Percentiles rank a stretch among this genome's conserved stretches.
Conservation (phyloP, 2,797 vertebrate species). For the Petrocephalus schoutedeni region DNA sequence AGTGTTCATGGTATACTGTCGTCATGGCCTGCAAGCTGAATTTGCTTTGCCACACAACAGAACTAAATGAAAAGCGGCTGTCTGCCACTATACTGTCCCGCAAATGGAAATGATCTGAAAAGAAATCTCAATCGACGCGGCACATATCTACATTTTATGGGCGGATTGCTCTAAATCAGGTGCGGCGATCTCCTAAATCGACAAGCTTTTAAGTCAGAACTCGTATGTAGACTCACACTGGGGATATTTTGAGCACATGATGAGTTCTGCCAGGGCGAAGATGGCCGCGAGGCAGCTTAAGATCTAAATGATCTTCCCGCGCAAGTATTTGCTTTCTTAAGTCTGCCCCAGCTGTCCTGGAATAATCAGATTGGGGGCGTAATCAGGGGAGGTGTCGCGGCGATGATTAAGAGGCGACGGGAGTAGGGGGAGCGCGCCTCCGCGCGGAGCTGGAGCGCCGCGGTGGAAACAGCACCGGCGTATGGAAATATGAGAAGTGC, state of each 20-base stretch:
- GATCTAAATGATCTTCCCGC: slow-evolving; percentile 33
- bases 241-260: background rate
- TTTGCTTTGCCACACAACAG: background rate
- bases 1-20: background rate
- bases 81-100: background rate
- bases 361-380: slow-evolving; percentile 71
- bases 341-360: slow-evolving; percentile 58
- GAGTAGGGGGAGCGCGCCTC: slow-evolving; percentile 3
- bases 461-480: slow-evolving; percentile 59
- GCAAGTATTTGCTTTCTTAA: slow-evolving; percentile 70
- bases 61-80: background rate
- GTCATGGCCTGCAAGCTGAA: background rate
- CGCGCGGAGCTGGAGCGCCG: slow-evolving; percentile 22
- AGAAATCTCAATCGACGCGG: background rate
- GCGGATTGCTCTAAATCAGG: background rate
- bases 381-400: slow-evolving; percentile 75
- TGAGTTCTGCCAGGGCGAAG: background rate
- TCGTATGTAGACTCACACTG: background rate
- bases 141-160: background rate
- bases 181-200: background rate
- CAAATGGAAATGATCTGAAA: background rate
- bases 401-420: slow-evolving; percentile 69
- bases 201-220: background rate
- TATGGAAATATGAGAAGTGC: slow-evolving; percentile 68
- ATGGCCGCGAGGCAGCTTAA: background rate